Conservation (phyloP, 2,797 vertebrate species). For the Fistularia tabacaria region DNA sequence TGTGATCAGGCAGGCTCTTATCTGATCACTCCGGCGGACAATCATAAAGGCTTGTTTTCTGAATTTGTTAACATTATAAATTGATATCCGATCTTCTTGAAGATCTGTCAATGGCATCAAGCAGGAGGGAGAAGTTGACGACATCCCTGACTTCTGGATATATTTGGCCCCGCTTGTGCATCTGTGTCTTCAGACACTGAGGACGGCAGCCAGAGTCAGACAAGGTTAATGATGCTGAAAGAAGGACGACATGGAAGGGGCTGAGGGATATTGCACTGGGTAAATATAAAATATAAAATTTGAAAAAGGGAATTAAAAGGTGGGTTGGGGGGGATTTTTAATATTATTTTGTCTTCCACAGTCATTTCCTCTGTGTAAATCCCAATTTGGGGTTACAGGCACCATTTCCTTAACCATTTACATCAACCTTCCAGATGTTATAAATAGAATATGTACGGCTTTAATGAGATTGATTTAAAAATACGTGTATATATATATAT, state of each 20-base stretch:
- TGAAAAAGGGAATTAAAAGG: not conserved
- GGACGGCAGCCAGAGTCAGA: conserved; percentile 6
- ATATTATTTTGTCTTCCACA: too few species aligned
- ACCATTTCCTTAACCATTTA: too few species aligned
- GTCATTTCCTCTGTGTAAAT: too few species aligned
- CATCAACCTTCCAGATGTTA: too few species aligned
- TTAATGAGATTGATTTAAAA: too few species aligned
- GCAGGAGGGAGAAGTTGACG: not conserved
- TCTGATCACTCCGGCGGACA: conserved; percentile 20
- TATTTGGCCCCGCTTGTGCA: not conserved
- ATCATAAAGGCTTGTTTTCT: conserved; percentile 9
- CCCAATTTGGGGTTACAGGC: too few species aligned
- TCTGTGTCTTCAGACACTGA: conserved; percentile 5
- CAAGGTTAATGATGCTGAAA: conserved; percentile 50
- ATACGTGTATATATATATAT: too few species aligned
- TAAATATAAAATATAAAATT: not conserved
- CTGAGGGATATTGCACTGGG: not conserved
- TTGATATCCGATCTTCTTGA: not conserved
- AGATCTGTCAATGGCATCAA: too few species aligned
- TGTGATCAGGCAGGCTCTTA: conserved; percentile 14
- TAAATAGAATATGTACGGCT: too few species aligned
- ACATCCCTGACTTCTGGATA: conserved; percentile 1
- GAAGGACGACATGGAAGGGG: not conserved
- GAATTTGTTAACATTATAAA: conserved; percentile 18
- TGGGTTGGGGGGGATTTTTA: not conserved